phyloP scores from a whole-genome alignment of 2,888 invertebrate species.

The Harpagoxenus sublaevis region DNA sequence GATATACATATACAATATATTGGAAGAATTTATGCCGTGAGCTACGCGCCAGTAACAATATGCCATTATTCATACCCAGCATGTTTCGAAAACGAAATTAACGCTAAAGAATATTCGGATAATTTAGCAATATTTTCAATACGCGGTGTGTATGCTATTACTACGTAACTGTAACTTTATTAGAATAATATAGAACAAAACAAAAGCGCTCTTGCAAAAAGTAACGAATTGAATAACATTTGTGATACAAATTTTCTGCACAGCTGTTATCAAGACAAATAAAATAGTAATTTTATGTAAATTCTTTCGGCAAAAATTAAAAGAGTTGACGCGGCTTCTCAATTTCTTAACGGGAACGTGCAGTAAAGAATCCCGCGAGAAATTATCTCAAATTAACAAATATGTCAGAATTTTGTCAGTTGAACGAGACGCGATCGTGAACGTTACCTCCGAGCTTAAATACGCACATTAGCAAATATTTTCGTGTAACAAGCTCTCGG shows the following conservation, averaged over 20 bases:
- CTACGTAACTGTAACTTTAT: not conserved
- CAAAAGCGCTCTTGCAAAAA: not conserved
- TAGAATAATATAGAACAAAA: not conserved
- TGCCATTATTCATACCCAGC: slow-evolving; percentile 26
- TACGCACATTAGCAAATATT: slow-evolving; percentile 16
- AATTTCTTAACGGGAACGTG: not conserved
- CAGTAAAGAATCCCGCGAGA: not conserved
- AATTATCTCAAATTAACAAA: not conserved
- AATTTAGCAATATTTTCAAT: not conserved
- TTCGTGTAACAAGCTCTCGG: not conserved
- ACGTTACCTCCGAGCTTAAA: not conserved
- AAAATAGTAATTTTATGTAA: not conserved
- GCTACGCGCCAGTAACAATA: slow-evolving; percentile 50
- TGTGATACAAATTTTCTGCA: not conserved
- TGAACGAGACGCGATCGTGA: not conserved
- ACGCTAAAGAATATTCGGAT: not conserved
- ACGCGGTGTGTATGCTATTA: not conserved
- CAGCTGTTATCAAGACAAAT: not conserved
- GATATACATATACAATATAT: slow-evolving; percentile 29
- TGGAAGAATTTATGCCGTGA: slow-evolving; percentile 59
- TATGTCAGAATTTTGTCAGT: not conserved
- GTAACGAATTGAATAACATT: not conserved
- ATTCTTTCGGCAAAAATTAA: not conserved
- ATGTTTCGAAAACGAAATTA: slow-evolving; percentile 1
- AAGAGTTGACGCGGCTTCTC: not conserved